Base-by-base conservation (phyloP, 2,113 vertebrate genomes). In the Burhinus bistriatus region DNA sequence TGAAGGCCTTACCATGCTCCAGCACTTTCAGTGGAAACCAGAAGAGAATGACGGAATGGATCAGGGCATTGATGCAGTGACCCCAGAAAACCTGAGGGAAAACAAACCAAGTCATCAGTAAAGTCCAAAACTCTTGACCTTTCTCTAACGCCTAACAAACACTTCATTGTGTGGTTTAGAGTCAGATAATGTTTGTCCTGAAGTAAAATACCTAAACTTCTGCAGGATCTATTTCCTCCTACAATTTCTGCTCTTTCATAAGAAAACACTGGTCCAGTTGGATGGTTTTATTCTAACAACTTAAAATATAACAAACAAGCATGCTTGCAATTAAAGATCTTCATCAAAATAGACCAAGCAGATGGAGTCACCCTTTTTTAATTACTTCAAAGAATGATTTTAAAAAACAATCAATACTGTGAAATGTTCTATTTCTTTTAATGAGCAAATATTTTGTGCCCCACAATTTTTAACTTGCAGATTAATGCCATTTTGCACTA, bases 11-110 rank as follows among this genome's bases (percentile, higher is more conserved):
- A 99, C 99, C 99, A 8, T 99, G 99, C 95, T 99, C 99, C 97
- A 99, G 97, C 55, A 99, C 99, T 98, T 99, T 99, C 95, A 99
- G 98, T 58, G 99, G 99, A 98, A 99, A 99, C 99, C 99, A 99
- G 98, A 99, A 99, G 93, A 99, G 99, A 97, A 99, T 99, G 97
- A 99, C 98, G 94, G 99, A 99, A 98, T 99, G 99, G 98, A 99
- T 98, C 98, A 99, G 98, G 97, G 99, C 99, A 97, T 99, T 99
- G 98, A 99, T 99, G 98, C 99, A 99, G 98, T 99, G 99, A 98
- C 99, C 99, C 99, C 99, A 99, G 97, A 99, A 99, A 97, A 99
- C 99, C 99, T 99, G 98, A 42, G 82, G 97, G 96, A 97, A 98
- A 98, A 98, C 94, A 98, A 97, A 98, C 93, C 95, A 85, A 97